phyloP scores from a whole-genome alignment of 1,140 invertebrate species.

The Leptinotarsa undecemlineata region DNA sequence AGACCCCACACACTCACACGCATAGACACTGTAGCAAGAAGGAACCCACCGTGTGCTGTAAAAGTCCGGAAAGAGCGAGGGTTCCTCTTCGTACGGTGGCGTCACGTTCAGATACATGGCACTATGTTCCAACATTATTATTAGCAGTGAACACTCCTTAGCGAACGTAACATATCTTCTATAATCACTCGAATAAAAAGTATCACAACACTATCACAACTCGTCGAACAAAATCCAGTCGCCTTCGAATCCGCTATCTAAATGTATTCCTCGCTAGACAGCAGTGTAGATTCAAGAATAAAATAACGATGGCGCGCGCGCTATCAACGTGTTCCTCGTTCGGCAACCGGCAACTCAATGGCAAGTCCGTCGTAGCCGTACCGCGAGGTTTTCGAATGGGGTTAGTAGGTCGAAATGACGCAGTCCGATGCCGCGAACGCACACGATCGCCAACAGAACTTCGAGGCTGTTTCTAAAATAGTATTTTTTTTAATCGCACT shows the following conservation, averaged over 20 bases:
- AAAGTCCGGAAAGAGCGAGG: slow-evolving; percentile 51
- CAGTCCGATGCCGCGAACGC: slow-evolving; percentile 46
- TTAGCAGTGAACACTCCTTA: slow-evolving; percentile 27
- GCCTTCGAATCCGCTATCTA: neutral
- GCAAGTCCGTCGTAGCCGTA: slow-evolving; percentile 37
- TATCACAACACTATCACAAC: slow-evolving; percentile 21
- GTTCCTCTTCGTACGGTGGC: slow-evolving; percentile 48
- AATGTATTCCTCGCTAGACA: neutral
- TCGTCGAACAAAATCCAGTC: slow-evolving; percentile 4
- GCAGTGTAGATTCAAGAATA: slow-evolving; percentile 9
- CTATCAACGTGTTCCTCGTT: slow-evolving; percentile 24
- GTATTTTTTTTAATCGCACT: slow-evolving; percentile 35
- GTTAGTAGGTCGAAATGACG: slow-evolving; percentile 55
- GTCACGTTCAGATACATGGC: slow-evolving; percentile 52
- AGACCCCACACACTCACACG: slow-evolving; percentile 27
- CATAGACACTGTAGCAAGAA: slow-evolving; percentile 24
- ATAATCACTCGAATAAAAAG: neutral
- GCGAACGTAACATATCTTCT: slow-evolving; percentile 20
- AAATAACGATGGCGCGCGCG: slow-evolving; percentile 22
- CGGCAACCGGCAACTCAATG: slow-evolving; percentile 50
- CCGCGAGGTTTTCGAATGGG: slow-evolving; percentile 52
- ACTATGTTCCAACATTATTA: slow-evolving; percentile 52
- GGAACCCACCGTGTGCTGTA: slow-evolving; percentile 49
- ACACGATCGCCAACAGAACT: slow-evolving; percentile 42
- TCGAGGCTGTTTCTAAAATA: slow-evolving; percentile 45